Conservation (phyloP, 2,797 vertebrate species). For the Crotalus adamanteus region DNA sequence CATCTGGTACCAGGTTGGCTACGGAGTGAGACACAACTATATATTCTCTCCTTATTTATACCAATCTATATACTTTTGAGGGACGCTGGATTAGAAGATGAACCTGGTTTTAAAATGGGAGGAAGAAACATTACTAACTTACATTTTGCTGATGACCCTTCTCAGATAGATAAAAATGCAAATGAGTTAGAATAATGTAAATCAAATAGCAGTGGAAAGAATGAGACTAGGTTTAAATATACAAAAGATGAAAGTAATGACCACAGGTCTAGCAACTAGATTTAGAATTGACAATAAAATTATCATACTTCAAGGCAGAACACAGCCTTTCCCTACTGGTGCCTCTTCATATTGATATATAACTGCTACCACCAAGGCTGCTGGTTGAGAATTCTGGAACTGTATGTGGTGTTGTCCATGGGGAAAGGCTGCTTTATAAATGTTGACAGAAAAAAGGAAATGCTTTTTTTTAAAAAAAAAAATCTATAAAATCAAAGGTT, state of each 20-base stretch:
- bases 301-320: background rate
- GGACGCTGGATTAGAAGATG: background rate
- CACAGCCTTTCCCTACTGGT: background rate
- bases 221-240: background rate
- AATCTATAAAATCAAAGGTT: background rate
- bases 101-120: background rate
- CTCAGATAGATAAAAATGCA: background rate
- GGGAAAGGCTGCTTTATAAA: background rate
- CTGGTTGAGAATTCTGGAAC: background rate
- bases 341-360: background rate
- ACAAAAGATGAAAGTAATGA: background rate
- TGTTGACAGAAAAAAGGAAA: background rate
- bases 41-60: background rate
- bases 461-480: background rate
- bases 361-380: no score
- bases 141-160: background rate
- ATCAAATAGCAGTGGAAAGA: background rate
- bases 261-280: background rate
- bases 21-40: background rate
- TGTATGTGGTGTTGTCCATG: background rate
- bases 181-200: background rate
- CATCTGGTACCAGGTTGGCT: background rate
- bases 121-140: background rate
- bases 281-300: background rate
- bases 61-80: background rate